These are phyloP conservation scores for Aspiorhynchus laticeps DNA, from an alignment of 2,113 vertebrate species.

Conservation along the genomic window DNA sequence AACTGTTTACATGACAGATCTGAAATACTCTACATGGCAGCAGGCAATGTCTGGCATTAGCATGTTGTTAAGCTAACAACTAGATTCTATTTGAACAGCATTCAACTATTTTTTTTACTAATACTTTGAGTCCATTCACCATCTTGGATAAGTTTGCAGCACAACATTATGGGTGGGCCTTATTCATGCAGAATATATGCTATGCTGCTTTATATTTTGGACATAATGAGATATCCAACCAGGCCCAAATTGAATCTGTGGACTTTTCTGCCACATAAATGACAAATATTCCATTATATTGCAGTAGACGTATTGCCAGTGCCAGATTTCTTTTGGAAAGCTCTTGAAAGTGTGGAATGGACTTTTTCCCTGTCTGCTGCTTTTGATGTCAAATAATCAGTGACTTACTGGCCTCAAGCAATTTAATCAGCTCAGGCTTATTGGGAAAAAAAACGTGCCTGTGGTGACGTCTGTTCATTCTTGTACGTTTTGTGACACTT, in stretches of 20 bases:
- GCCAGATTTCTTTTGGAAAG: background rate
- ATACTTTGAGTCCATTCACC: background rate
- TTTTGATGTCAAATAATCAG: background rate
- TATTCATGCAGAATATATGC: background rate
- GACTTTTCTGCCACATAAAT: background rate
- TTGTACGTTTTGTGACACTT: background rate
- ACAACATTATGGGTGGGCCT: background rate
- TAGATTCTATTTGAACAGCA: background rate
- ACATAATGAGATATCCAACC: background rate
- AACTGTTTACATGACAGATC: too few species aligned
- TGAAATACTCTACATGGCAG: background rate
- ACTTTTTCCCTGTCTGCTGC: background rate
- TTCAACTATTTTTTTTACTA: background rate
- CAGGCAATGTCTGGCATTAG: background rate
- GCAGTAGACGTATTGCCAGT: background rate
- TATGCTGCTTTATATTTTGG: background rate
- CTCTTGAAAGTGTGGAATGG: background rate
- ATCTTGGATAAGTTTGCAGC: background rate
- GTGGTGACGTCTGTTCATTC: background rate
- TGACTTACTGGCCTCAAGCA: constrained; percentile 5
- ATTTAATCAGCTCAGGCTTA: background rate
- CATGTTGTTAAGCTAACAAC: background rate
- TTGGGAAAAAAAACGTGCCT: background rate
- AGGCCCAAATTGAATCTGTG: background rate
- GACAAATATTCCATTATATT: background rate